phyloP scores from a whole-genome alignment of 1,140 invertebrate species.

The Achatina immaculata region DNA sequence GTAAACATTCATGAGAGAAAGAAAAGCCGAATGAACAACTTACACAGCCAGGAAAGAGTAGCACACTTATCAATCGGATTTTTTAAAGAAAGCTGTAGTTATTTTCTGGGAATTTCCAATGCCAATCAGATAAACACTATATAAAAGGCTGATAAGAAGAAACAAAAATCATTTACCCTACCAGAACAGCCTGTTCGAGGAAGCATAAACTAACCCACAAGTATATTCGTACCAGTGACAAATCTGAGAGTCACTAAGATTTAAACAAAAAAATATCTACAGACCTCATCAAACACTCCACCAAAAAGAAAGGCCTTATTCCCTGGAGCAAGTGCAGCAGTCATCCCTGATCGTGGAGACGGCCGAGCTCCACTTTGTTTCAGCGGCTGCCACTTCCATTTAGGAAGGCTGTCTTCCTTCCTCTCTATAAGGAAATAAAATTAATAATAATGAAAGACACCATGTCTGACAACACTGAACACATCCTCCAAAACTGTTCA shows the following conservation, averaged over 20 bases:
- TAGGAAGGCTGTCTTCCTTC: conserved; percentile 63
- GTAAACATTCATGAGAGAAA: too few relatives aligned
- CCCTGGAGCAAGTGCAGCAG: conserved; percentile 72
- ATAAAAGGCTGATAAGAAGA: too few relatives aligned
- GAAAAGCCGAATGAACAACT: too few relatives aligned
- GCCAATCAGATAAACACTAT: too few relatives aligned
- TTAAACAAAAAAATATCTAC: not conserved
- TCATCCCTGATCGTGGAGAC: conserved; percentile 80
- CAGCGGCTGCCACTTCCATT: conserved; percentile 83
- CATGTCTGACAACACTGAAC: too few relatives aligned
- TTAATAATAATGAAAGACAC: not conserved
- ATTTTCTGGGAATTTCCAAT: too few relatives aligned
- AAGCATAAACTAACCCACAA: not conserved
- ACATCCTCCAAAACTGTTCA: too few relatives aligned
- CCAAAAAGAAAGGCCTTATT: conserved; percentile 82
- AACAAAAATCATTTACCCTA: conserved; percentile 25
- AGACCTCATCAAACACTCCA: conserved; percentile 79
- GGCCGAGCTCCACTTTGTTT: conserved; percentile 80
- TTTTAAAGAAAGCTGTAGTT: too few relatives aligned
- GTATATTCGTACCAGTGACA: not conserved
- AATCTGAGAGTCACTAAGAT: not conserved
- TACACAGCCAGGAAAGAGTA: too few relatives aligned
- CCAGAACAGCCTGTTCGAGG: not conserved
- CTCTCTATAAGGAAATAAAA: conserved; percentile 32
- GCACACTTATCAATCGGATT: too few relatives aligned